These are phyloP conservation scores for Saguinus imperator DNA, from an alignment of 2,113 vertebrate species.

Conservation along the genomic window DNA sequence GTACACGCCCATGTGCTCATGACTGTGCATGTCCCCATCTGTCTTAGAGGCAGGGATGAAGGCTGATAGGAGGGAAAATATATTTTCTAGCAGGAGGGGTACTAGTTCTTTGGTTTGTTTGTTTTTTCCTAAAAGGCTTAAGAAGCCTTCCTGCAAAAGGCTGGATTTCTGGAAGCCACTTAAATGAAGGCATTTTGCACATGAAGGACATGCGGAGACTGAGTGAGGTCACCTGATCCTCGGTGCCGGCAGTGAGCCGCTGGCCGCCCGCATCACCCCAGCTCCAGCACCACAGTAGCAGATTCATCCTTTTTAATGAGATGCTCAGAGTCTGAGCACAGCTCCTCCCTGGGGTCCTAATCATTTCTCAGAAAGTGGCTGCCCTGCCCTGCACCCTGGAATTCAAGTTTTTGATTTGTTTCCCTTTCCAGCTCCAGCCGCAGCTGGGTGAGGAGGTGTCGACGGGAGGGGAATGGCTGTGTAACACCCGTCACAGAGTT, in stretches of 20 bases:
- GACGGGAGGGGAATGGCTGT: neutral
- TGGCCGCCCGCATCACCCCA: neutral
- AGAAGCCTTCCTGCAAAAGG: neutral
- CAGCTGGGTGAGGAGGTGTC: neutral
- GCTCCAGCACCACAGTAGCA: neutral
- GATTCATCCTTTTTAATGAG: neutral
- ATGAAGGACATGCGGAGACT: neutral
- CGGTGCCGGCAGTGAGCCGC: neutral
- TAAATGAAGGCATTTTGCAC: neutral
- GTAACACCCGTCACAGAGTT: conserved; percentile 11
- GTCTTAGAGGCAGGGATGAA: neutral
- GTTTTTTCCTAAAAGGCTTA: neutral
- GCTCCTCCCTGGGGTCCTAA: neutral
- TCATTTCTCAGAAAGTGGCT: neutral
- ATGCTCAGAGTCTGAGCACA: neutral
- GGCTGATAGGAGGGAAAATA: neutral
- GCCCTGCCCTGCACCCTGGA: neutral
- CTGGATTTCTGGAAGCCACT: neutral
- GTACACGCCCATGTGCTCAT: neutral
- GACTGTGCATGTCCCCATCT: neutral
- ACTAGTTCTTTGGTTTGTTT: neutral
- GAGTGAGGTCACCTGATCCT: neutral
- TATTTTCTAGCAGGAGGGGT: neutral
- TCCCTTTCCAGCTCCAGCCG: neutral
- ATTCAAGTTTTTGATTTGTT: neutral